Conservation (phyloP, 2,113 vertebrate genomes). For the Lagopus leucura region DNA sequence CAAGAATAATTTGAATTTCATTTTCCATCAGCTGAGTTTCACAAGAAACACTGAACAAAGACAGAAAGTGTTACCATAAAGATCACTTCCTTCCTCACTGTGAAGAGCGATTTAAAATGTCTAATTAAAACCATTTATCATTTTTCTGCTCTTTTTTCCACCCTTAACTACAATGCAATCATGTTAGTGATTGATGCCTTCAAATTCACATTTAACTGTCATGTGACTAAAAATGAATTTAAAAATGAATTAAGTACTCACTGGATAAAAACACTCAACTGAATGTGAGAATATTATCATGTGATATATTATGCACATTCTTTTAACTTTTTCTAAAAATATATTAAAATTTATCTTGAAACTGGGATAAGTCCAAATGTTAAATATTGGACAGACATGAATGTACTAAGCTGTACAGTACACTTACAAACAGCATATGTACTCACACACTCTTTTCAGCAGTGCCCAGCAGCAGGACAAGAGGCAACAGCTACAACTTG, state of each 20-base stretch:
- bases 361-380: not conserved
- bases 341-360: not conserved
- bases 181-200: slow-evolving; percentile 32
- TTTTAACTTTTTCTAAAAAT: not conserved
- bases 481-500: not conserved
- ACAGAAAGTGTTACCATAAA: not conserved
- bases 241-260: not conserved
- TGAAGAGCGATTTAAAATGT: not conserved
- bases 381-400: not conserved
- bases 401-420: not conserved
- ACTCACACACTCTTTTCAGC: not conserved
- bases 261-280: not conserved
- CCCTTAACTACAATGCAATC: slow-evolving; percentile 1
- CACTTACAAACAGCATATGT: not conserved
- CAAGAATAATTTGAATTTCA: not conserved
- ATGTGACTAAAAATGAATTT: not conserved
- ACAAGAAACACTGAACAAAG: not conserved
- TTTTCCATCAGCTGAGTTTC: not conserved
- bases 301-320: not conserved
- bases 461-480: too few relatives aligned
- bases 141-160: not conserved
- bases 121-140: slow-evolving; percentile 37
- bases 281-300: not conserved
- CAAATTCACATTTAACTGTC: not conserved
- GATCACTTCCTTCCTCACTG: not conserved